phyloP scores from a whole-genome alignment of 1,140 invertebrate species.

The Solenopsis fugax region DNA sequence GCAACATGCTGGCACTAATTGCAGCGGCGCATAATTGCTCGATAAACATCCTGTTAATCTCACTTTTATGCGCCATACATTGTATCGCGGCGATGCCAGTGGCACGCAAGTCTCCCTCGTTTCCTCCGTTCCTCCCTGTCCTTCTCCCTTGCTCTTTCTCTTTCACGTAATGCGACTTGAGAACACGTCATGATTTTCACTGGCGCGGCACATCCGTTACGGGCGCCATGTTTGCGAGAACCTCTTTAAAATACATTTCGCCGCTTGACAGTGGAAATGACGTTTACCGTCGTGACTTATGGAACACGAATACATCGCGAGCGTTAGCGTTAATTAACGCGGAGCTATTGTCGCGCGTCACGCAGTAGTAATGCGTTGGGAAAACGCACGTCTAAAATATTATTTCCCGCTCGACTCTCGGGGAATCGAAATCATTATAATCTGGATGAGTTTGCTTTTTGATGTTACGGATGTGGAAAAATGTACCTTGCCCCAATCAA shows the following conservation, averaged over 20 bases:
- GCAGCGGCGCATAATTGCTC: slow-evolving; percentile 82
- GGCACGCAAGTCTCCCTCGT: slow-evolving; percentile 68
- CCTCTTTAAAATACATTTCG: slow-evolving; percentile 55
- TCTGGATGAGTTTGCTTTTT: not conserved
- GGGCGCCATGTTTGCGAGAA: slow-evolving; percentile 24
- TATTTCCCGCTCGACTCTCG: slow-evolving; percentile 7
- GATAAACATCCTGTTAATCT: slow-evolving; percentile 86
- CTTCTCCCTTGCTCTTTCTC: slow-evolving; percentile 20
- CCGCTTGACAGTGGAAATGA: slow-evolving; percentile 38
- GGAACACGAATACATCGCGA: slow-evolving; percentile 8
- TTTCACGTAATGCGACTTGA: slow-evolving; percentile 57
- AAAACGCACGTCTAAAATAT: not conserved
- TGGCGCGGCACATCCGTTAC: slow-evolving; percentile 65
- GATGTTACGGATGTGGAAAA: not conserved
- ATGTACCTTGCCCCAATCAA: not conserved
- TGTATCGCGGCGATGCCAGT: slow-evolving; percentile 56
- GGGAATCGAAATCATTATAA: not conserved
- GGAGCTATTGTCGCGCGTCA: slow-evolving; percentile 8
- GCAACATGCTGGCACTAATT: slow-evolving; percentile 79
- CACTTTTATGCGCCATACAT: slow-evolving; percentile 79
- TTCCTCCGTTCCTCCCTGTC: slow-evolving; percentile 39
- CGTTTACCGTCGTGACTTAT: slow-evolving; percentile 55
- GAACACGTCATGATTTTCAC: slow-evolving; percentile 73
- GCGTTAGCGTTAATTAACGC: slow-evolving; percentile 47
- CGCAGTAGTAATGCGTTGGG: not conserved